These are phyloP conservation scores for Dendronephthya gigantea DNA, from an alignment of 64 coral and sea anemone species.

Conservation along the genomic window DNA sequence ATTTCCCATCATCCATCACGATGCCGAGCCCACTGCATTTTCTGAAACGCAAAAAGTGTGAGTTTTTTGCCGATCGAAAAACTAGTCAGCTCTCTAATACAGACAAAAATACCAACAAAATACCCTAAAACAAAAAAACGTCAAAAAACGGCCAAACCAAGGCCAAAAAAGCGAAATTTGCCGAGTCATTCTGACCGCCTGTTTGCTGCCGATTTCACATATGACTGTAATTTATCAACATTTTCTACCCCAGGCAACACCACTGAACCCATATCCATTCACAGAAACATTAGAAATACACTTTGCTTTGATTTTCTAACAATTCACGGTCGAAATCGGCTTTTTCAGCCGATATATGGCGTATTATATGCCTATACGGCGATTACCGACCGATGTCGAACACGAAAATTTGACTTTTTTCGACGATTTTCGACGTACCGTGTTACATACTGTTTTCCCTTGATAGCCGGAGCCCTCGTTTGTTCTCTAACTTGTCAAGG, in stretches of 20 bases:
- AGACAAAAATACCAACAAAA: not conserved
- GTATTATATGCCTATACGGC: not conserved
- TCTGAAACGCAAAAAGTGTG: not conserved
- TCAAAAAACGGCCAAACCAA: not conserved
- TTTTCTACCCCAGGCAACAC: not conserved
- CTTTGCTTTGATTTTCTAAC: not conserved
- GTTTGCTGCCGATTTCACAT: not conserved
- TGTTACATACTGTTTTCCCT: not conserved
- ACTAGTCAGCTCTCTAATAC: not conserved
- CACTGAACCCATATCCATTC: not conserved
- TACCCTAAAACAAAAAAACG: not conserved
- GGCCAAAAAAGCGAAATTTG: not conserved
- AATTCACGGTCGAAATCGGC: not conserved
- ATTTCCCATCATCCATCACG: constrained; percentile 14
- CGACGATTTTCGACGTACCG: not conserved
- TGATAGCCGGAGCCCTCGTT: not conserved
- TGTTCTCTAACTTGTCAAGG: not conserved
- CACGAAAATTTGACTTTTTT: not conserved
- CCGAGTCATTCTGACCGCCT: not conserved
- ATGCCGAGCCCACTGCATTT: not conserved
- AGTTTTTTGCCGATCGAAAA: not conserved
- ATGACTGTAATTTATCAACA: not conserved
- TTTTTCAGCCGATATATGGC: not conserved
- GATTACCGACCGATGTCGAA: not conserved
- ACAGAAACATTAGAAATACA: not conserved